Base-by-base conservation (phyloP, 2,888 invertebrate genomes). In the Horisme vitalbata region DNA sequence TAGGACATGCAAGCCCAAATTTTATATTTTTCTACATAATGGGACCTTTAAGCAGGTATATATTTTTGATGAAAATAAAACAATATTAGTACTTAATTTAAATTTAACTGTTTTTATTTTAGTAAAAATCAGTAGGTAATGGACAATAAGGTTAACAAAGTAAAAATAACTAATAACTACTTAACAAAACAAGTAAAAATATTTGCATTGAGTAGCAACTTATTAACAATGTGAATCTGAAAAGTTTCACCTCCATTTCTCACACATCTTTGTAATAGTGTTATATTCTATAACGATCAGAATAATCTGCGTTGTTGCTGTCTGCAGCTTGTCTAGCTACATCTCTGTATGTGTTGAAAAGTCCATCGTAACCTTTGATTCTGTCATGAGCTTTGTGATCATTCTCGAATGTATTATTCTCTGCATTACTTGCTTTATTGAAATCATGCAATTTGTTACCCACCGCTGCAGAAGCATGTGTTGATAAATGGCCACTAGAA, bases 261-360 rank as follows among this genome's bases (percentile, higher is more conserved):
- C n/a, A n/a, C n/a, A n/a, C n/a, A n/a, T n/a, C n/a, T n/a, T n/a
- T n/a, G n/a, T n/a, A n/a, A n/a, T n/a, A 18, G 6, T 1, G 2
- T 18, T 37, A 37, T 20, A 27, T 6, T 49, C 21, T 24, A 13
- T 49, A 56, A 53, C 52, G 45, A 9, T 74, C 68, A 12, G 50
- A 47, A 50, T 81, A 79, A 49, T 80, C 78, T 2, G 62, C 74
- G 48, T 62, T 60, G 55, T 82, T 80, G 18, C 66, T 75, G 2
- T 53, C 41, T 12, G 77, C 80, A 10, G 74, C 65, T 20, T 67
- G 52, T 49, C 73, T 75, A 7, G 80, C 81, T 0, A 78, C 63
- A 44, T 81, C 69, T 60, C 65, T 71, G 37, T 76, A 79, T 41
- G 52, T 69, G 30, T 74, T 63, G 10, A 78, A 62, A 24, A 74